Evolutionary conservation across 2,888 invertebrate species (phyloP).

Genomic region (Zaprionus lineosus): DNA sequence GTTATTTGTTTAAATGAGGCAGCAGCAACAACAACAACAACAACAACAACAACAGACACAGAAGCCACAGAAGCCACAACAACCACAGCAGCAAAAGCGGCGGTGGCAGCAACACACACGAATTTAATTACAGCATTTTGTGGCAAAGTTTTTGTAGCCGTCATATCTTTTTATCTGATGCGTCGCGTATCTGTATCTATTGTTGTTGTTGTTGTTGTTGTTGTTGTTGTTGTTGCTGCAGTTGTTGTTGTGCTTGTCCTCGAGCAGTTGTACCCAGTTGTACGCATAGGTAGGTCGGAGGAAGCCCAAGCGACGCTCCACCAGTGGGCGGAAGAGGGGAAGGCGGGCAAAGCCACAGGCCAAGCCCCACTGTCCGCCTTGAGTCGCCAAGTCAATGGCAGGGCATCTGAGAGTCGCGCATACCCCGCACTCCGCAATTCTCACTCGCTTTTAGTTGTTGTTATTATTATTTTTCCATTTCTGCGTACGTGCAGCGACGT

Average conservation of each 20-base stretch:
- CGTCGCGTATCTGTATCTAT: constrained; percentile 49
- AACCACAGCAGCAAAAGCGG: constrained; percentile 35
- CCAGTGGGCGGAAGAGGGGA: too few species aligned
- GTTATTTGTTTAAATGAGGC: constrained; percentile 48
- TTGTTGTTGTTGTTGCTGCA: not conserved
- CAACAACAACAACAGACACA: constrained; percentile 17
- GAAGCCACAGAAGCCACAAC: constrained; percentile 19
- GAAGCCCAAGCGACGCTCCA: too few species aligned
- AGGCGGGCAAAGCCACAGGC: too few species aligned
- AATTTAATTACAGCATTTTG: constrained; percentile 72
- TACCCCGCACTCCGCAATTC: not conserved
- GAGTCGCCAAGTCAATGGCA: not conserved
- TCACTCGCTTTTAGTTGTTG: constrained; percentile 68
- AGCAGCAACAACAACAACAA: constrained; percentile 33
- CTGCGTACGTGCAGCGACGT: constrained; percentile 55
- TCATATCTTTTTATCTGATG: constrained; percentile 72
- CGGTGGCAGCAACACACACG: constrained; percentile 44
- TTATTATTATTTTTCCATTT: constrained; percentile 76
- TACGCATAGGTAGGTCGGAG: too few species aligned
- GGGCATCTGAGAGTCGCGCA: not conserved
- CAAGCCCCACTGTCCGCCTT: too few species aligned
- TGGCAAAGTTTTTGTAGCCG: constrained; percentile 18
- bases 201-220: constrained; percentile 1
- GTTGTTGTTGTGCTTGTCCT: constrained; percentile 7
- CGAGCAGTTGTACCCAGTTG: constrained; percentile 32